phyloP scores from a whole-genome alignment of 2,797 vertebrate genomes.

The Gymnopithys bicolor region DNA sequence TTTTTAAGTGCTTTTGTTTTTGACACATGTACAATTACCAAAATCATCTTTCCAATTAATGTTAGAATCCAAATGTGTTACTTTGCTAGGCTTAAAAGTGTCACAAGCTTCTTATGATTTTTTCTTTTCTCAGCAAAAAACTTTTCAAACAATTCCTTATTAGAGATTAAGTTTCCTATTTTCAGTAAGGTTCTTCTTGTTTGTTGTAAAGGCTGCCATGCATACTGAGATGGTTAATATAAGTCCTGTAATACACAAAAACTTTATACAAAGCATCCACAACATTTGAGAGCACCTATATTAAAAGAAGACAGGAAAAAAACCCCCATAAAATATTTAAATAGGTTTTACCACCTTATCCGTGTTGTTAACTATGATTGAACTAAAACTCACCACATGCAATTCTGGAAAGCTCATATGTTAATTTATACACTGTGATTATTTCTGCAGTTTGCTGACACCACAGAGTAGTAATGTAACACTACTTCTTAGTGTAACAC shows the following conservation, averaged over 20 bases:
- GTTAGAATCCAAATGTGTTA: neutral
- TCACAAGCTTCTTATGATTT: neutral
- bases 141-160: neutral
- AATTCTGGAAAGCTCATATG: neutral
- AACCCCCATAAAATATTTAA: neutral
- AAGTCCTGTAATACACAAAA: neutral
- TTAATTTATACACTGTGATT: neutral
- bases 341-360: neutral
- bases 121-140: neutral
- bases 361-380: neutral
- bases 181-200: neutral
- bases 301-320: neutral
- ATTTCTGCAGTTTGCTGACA: neutral
- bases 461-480: neutral
- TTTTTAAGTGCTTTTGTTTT: neutral
- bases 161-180: neutral
- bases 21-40: neutral
- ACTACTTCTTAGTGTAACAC: neutral
- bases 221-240: neutral
- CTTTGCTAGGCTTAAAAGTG: neutral
- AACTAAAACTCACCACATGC: neutral
- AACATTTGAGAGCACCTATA: neutral
- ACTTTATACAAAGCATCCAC: neutral
- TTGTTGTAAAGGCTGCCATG: neutral
- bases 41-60: slow-evolving; percentile 10